phyloP scores from a whole-genome alignment of 2,888 invertebrate species.

The Callyntrura sp. region DNA sequence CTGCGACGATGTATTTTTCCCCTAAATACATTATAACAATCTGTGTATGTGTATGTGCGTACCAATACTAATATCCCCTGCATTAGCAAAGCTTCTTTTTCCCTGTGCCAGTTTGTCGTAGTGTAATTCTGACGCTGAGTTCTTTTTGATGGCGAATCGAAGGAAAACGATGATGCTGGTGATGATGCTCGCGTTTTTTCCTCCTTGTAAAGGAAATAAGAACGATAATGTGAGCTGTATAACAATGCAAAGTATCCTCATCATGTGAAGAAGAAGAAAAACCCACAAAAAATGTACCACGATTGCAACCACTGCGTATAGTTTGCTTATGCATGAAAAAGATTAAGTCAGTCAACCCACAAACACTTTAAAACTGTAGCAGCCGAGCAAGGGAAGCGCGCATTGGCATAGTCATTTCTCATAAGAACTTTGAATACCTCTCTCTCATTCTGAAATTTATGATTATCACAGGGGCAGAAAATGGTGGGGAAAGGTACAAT shows the following conservation, averaged over 20 bases:
- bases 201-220: conserved; percentile 14
- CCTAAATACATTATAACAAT: conserved; percentile 25
- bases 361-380: conserved; percentile 4
- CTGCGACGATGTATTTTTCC: conserved; percentile 1
- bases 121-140: background rate
- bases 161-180: background rate
- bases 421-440: background rate
- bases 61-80: too few species aligned
- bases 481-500: conserved; percentile 5
- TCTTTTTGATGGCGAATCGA: conserved; percentile 5
- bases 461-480: background rate
- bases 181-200: background rate
- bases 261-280: conserved; percentile 2
- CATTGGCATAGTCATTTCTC: background rate
- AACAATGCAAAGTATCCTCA: background rate
- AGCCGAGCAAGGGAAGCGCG: too few species aligned
- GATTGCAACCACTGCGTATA: background rate
- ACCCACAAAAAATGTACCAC: background rate
- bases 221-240: background rate
- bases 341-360: conserved; percentile 24
- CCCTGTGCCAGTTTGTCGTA: too few species aligned
- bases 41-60: too few species aligned
- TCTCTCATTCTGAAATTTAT: background rate
- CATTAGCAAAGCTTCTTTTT: too few species aligned
- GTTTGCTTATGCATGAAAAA: background rate